Evolutionary conservation across 2,797 vertebrate species (phyloP).

Genomic region (Aplochiton taeniatus): DNA sequence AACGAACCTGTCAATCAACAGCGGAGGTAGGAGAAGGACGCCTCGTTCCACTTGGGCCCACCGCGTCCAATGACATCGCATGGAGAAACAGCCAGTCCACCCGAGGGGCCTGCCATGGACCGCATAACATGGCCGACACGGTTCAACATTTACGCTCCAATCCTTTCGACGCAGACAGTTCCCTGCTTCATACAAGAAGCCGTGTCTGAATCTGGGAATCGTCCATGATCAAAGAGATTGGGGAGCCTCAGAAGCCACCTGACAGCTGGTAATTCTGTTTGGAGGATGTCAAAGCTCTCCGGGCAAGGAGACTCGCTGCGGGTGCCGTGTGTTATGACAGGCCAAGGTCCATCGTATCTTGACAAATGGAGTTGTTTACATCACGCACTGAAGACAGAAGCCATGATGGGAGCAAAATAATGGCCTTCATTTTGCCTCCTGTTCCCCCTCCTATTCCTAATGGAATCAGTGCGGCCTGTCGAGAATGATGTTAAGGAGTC

Average conservation of each 20-base stretch:
- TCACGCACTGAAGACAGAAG: constrained; percentile 51
- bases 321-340: constrained; percentile 48
- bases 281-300: not conserved
- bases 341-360: constrained; percentile 63
- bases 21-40: too few relatives aligned
- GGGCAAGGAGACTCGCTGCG: constrained; percentile 12
- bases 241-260: not conserved
- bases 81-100: too few relatives aligned
- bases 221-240: not conserved
- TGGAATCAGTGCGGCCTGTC: constrained; percentile 48
- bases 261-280: not conserved
- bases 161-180: not conserved
- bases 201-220: too few relatives aligned
- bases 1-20: too few relatives aligned
- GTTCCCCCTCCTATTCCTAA: constrained; percentile 64
- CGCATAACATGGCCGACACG: too few relatives aligned
- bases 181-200: too few relatives aligned
- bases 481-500: constrained; percentile 40
- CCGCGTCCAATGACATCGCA: too few relatives aligned
- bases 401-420: constrained; percentile 64
- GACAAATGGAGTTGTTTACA: constrained; percentile 74
- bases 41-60: too few relatives aligned
- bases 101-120: too few relatives aligned
- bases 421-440: constrained; percentile 62
- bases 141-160: too few relatives aligned